Base-by-base conservation (phyloP, 2,113 vertebrate species). In the Theristicus caerulescens region DNA sequence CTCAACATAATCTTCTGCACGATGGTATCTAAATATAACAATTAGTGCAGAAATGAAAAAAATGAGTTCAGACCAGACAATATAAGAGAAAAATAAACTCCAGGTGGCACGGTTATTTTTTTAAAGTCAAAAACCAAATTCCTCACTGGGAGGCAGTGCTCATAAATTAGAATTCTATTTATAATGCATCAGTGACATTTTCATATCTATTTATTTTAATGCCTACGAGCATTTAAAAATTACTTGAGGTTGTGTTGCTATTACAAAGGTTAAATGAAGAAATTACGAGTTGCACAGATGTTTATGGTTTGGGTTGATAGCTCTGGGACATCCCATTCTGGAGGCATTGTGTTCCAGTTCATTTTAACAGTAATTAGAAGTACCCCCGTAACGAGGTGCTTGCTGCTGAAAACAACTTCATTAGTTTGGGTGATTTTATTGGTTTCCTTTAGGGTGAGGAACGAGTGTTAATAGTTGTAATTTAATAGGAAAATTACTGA, bases 401-500 rank as follows among this genome's bases (percentile, higher is more conserved):
- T 88, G 88, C 97, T 98, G 96, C 82, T 96, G 96, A 96, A 98
- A 98, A 98, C 96, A 98, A 97, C 97, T 98, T 98, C 97, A 98
- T 98, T 98, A 98, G 94, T 97, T 97, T 97, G 92, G 96, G 96
- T 97, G 97, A 97, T 97, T 98, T 98, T 98, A 98, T 98, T 96
- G 96, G 96, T 96, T 98, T 98, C 97, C 97, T 98, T 98, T 97
- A 98, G 98, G 96, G 97, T 97, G 93, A 98, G 74, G 85, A 97
- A 98, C 5, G 79, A 95, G 94, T 84, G 95, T 94, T 98, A 98
- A 98, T 97, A 97, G 97, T 97, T 97, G 95, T 98, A 98, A 98
- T 98, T 98, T 98, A 98, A 98, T 98, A 98, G 96, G 94, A 98
- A 98, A 98, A 97, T 98, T 97, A 97, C 94, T 25, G 95, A 97